Conservation (phyloP, 2,113 vertebrate species). For the Felis chaus region DNA sequence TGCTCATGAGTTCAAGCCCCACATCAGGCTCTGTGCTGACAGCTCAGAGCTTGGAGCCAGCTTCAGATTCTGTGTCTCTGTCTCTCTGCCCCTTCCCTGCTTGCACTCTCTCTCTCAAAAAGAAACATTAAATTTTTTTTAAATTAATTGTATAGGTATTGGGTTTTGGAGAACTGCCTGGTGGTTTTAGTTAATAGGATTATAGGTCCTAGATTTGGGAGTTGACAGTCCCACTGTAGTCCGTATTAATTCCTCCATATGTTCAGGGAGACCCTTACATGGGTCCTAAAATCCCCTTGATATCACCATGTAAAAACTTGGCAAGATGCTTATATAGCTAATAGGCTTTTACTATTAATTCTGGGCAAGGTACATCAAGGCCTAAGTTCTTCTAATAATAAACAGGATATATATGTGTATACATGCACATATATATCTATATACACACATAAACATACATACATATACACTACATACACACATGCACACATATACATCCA, state of each 20-base stretch:
- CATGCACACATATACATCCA: not conserved
- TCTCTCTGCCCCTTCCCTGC: too few relatives aligned
- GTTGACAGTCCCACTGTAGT: not conserved
- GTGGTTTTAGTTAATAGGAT: slow-evolving; percentile 30
- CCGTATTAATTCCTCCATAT: not conserved
- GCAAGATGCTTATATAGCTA: not conserved
- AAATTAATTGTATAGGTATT: not conserved
- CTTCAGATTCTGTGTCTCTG: too few relatives aligned
- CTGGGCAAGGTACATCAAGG: not conserved
- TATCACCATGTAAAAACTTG: not conserved
- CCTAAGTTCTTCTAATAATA: not conserved
- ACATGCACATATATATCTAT: not conserved
- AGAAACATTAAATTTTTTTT: too few relatives aligned
- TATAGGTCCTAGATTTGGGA: slow-evolving; percentile 13
- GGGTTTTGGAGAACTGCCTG: not conserved
- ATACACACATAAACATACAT: not conserved
- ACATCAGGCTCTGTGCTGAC: too few relatives aligned
- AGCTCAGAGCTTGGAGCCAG: too few relatives aligned
- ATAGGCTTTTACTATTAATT: not conserved
- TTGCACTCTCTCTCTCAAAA: too few relatives aligned
- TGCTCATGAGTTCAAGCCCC: too few relatives aligned
- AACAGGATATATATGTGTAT: not conserved
- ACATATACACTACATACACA: not conserved
- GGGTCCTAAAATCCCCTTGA: not conserved
- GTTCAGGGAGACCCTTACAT: not conserved